These are phyloP conservation scores for Hemaris fuciformis DNA, from an alignment of 2,888 invertebrate genomes.

Conservation along the genomic window DNA sequence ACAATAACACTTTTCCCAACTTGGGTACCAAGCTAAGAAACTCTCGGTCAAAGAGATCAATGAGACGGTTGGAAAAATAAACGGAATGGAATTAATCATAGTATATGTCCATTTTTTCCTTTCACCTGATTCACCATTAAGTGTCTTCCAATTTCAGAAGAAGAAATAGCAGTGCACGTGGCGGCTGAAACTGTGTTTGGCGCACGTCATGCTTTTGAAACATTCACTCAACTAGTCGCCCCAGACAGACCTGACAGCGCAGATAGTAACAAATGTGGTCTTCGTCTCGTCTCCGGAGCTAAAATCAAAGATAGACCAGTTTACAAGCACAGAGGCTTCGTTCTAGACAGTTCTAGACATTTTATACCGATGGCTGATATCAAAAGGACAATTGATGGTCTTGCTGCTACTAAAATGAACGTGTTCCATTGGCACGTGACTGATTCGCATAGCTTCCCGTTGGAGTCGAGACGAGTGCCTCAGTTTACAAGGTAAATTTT, in stretches of 20 bases:
- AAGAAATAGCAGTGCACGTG: conserved; percentile 77
- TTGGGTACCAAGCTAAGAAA: too few relatives aligned
- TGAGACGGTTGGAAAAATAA: too few relatives aligned
- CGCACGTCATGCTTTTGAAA: conserved; percentile 88
- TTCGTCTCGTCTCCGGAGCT: conserved; percentile 83
- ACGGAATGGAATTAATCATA: too few relatives aligned
- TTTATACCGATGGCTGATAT: conserved; percentile 88
- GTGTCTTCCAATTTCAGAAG: conserved; percentile 49
- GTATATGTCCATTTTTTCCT: too few relatives aligned
- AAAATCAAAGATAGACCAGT: conserved; percentile 89
- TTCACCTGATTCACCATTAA: too few relatives aligned
- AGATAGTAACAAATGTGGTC: conserved; percentile 60
- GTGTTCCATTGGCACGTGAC: conserved; percentile 96
- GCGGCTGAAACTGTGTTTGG: conserved; percentile 85
- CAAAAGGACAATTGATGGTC: conserved; percentile 88
- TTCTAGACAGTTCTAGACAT: conserved; percentile 94
- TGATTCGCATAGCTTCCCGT: conserved; percentile 95
- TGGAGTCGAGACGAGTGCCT: conserved; percentile 88
- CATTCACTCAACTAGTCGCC: conserved; percentile 85
- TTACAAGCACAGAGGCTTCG: conserved; percentile 91
- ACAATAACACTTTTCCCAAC: too few relatives aligned
- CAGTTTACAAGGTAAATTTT: conserved; percentile 84
- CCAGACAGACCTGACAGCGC: conserved; percentile 50
- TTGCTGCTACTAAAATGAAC: conserved; percentile 94
- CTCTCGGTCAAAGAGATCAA: too few relatives aligned